Percentiles rank a stretch among this genome's conserved stretches.
These are phyloP conservation scores for Ameiurus melas DNA, from an alignment of 2,113 vertebrate species.

Conservation along the genomic window DNA sequence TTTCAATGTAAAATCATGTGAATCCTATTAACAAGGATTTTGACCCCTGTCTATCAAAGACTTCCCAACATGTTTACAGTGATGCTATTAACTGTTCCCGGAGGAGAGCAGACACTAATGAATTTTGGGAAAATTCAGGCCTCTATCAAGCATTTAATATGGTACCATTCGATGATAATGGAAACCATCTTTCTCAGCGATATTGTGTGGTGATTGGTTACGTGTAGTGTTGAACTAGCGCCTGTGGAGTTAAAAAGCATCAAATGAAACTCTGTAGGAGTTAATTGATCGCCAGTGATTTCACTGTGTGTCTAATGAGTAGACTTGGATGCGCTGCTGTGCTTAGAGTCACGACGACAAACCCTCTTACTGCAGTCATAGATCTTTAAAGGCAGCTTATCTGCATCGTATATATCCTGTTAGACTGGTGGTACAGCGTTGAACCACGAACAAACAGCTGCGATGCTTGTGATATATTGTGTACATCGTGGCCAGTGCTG, in stretches of 20 bases:
- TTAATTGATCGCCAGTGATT: constrained; percentile 26
- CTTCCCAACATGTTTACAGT: constrained; percentile 44
- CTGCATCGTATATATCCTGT: background rate
- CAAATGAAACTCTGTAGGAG: constrained; percentile 17
- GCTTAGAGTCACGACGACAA: background rate
- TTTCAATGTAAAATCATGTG: background rate
- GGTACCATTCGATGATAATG: background rate
- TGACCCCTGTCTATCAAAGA: background rate
- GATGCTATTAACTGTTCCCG: constrained; percentile 54
- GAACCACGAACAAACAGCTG: constrained; percentile 52
- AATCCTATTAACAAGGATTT: background rate
- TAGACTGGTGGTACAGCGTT: background rate
- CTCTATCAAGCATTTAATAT: constrained; percentile 22
- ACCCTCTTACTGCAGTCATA: background rate
- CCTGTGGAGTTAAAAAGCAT: constrained; percentile 11
- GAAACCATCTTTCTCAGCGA: constrained; percentile 7
- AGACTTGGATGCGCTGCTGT: constrained; percentile 3
- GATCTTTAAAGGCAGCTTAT: constrained; percentile 10
- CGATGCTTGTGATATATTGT: constrained; percentile 61
- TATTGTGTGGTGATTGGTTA: background rate
- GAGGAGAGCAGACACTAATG: constrained; percentile 35
- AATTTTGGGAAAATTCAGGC: constrained; percentile 19
- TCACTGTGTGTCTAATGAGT: constrained; percentile 23
- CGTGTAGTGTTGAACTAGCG: background rate
- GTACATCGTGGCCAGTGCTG: constrained; percentile 66